Base-by-base conservation (phyloP, 2,888 invertebrate genomes). In the Protonemura montana region DNA sequence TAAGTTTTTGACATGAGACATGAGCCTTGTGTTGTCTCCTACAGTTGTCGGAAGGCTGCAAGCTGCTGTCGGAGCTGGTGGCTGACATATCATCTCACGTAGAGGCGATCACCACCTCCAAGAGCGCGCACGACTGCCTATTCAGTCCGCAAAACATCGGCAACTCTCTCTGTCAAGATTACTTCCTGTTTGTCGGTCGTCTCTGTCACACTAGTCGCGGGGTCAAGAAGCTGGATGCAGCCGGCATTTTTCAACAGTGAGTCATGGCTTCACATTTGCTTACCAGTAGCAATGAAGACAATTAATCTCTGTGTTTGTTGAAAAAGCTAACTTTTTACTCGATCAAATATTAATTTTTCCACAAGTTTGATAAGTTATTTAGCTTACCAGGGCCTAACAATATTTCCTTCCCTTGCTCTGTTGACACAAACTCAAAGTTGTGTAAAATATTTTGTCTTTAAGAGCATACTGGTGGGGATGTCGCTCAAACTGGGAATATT, bases 101-200 rank as follows among this genome's bases (percentile, higher is more conserved):
- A 86, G 93, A 93, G 88, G 94, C 95, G 16, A 95, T 97, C 83
- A 94, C 94, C 81, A 94, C 94, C 0, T 94, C 95, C 0, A 94
- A 94, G 89, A 95, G 95, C 88, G 96, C 97, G 0, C 97, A 97
- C 90, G 97, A 97, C 90, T 97, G 97, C 89, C 92, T 97, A 27
- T 96, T 98, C 90, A 97, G 97, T 91, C 98, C 98, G 0, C 95
- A 96, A 89, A 96, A 96, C 90, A 95, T 98, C 94, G 94, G 95
- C 89, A 97, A 95, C 89, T 97, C 98, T 0, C 96, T 97, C 92
- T 97, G 97, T 90, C 98, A 98, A 91, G 96, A 96, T 93, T 99
- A 98, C 93, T 99, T 99, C 91, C 93, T 99, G 81, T 97, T 98
- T 90, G 94, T 98, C 88, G 98, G 98, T 0, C 95, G 97, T 89